These are phyloP conservation scores for Drosophila arawakana DNA, from an alignment of 1,140 invertebrate genomes.

Conservation along the genomic window DNA sequence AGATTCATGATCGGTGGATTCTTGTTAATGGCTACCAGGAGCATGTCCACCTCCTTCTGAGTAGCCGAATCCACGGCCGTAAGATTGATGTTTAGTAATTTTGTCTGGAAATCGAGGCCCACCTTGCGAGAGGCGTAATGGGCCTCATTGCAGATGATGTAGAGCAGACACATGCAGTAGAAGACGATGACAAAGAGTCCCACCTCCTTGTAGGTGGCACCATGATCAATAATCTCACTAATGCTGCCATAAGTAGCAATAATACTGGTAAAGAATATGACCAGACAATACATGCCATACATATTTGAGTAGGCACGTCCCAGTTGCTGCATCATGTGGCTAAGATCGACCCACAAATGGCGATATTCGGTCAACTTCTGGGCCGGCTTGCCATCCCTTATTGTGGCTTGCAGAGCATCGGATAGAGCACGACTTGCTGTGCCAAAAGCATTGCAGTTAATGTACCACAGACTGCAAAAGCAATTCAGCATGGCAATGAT, in stretches of 20 bases:
- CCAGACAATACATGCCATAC: conserved; percentile 89
- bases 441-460: conserved; percentile 89
- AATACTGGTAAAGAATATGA: conserved; percentile 89
- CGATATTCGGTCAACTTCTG: conserved; percentile 87
- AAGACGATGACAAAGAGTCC: conserved; percentile 88
- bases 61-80: conserved; percentile 87
- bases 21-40: conserved; percentile 89
- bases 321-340: conserved; percentile 90
- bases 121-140: conserved; percentile 88
- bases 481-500: conserved; percentile 89
- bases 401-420: conserved; percentile 86
- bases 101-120: conserved; percentile 88
- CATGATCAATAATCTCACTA: conserved; percentile 89
- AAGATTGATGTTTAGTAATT: conserved; percentile 88
- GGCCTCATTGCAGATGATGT: conserved; percentile 89
- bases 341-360: conserved; percentile 89
- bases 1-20: conserved; percentile 90
- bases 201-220: conserved; percentile 88
- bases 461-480: conserved; percentile 88
- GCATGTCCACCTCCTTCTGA: conserved; percentile 89
- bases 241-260: conserved; percentile 88
- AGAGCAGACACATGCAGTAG: conserved; percentile 88
- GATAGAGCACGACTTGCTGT: conserved; percentile 87
- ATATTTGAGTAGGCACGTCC: conserved; percentile 89
- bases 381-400: conserved; percentile 86